These are phyloP conservation scores for Coptodon rendalli DNA, from an alignment of 2,113 vertebrate genomes.

Conservation along the genomic window DNA sequence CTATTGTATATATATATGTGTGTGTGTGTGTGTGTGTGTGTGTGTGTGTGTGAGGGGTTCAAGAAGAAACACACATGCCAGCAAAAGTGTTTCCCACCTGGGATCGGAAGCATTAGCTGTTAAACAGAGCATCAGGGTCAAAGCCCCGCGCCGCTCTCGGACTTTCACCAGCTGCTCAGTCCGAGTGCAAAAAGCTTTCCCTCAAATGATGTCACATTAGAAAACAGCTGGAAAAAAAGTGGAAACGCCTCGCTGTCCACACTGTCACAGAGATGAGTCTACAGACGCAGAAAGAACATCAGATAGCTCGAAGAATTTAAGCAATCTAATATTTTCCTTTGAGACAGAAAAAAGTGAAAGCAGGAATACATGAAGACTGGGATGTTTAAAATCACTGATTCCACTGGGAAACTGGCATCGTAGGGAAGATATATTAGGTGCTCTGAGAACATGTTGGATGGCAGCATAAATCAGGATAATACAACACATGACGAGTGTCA, in stretches of 20 bases:
- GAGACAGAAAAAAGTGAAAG: neutral
- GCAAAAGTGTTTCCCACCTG: neutral
- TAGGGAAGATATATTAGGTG: neutral
- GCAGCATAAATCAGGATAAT: neutral
- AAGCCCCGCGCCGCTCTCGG: neutral
- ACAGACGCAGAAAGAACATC: neutral
- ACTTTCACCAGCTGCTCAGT: neutral
- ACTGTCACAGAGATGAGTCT: neutral
- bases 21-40: neutral
- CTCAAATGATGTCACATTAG: neutral
- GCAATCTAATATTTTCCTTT: neutral
- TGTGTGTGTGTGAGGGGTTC: neutral
- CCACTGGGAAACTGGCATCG: neutral
- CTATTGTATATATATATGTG: too few species aligned
- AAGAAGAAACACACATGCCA: neutral
- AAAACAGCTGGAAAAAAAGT: neutral
- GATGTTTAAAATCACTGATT: neutral
- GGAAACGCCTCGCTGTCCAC: neutral
- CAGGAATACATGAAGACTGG: neutral
- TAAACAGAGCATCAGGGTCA: constrained; percentile 22
- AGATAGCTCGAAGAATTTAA: neutral
- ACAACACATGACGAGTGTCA: neutral
- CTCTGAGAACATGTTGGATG: neutral
- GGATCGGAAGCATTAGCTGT: neutral
- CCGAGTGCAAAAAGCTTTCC: neutral